phyloP scores from a whole-genome alignment of 2,113 vertebrate species.

The Lepisosteus osseus region DNA sequence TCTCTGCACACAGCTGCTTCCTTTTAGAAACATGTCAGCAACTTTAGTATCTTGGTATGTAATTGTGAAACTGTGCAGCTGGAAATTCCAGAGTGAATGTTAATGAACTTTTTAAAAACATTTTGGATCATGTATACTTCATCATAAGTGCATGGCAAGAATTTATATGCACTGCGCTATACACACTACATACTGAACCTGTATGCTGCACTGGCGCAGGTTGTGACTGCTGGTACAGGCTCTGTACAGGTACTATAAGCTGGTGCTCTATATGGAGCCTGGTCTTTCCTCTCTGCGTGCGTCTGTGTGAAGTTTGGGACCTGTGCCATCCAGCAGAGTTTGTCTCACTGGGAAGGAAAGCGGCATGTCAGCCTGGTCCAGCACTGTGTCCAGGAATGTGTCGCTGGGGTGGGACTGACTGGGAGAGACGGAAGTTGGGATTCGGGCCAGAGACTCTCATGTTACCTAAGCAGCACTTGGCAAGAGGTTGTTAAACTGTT shows the following conservation, averaged over 20 bases:
- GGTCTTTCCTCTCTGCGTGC: too few relatives aligned
- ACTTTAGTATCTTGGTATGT: slow-evolving; percentile 9
- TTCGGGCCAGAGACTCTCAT: slow-evolving; percentile 5
- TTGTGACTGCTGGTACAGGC: too few relatives aligned
- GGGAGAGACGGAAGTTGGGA: neutral
- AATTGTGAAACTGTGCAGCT: neutral
- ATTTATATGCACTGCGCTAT: too few relatives aligned
- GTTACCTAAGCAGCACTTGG: slow-evolving; percentile 2
- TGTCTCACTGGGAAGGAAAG: neutral
- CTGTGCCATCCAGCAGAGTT: neutral
- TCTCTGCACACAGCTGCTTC: neutral
- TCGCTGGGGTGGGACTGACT: neutral
- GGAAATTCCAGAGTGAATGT: neutral
- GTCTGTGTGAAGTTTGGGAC: neutral
- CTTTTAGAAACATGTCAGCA: slow-evolving; percentile 10
- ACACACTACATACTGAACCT: too few relatives aligned
- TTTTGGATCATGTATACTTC: too few relatives aligned
- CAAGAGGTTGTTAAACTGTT: slow-evolving; percentile 25
- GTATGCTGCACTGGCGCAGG: too few relatives aligned
- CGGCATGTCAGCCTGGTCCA: neutral
- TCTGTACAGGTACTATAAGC: too few relatives aligned
- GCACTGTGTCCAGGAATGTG: slow-evolving; percentile 17
- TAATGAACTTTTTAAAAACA: too few relatives aligned
- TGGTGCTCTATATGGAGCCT: too few relatives aligned
- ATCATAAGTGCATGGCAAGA: too few relatives aligned